Percentiles rank a stretch among this genome's conserved stretches.
Evolutionary conservation across 1,140 invertebrate genomes (phyloP).

Genomic region (Harpegnathos saltator): DNA sequence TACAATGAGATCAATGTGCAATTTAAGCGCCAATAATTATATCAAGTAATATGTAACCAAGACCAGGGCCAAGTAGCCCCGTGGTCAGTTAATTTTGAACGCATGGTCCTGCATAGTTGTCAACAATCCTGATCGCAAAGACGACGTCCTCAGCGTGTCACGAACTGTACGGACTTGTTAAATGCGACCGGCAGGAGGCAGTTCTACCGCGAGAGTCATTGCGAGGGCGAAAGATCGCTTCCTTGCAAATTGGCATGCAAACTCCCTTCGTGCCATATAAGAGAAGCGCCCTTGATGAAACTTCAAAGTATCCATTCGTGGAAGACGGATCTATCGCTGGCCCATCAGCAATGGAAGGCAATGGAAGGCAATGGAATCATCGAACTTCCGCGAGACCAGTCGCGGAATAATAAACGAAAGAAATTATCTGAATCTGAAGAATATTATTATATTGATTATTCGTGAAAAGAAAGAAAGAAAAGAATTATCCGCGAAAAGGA

Average conservation of each 20-base stretch:
- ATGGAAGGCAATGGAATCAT: constrained; percentile 21
- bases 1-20: neutral
- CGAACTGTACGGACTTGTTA: constrained; percentile 25
- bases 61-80: constrained; percentile 66
- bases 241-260: neutral
- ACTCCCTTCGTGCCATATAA: constrained; percentile 34
- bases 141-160: neutral
- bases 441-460: neutral
- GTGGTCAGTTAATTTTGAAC: constrained; percentile 76
- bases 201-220: neutral
- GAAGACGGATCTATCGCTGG: neutral
- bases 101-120: constrained; percentile 68
- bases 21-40: constrained; percentile 4
- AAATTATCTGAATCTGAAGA: neutral
- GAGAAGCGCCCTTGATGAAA: constrained; percentile 17
- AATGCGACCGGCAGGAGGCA: neutral
- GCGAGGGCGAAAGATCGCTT: neutral
- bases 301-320: neutral
- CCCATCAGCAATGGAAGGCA: neutral
- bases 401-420: neutral
- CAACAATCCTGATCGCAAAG: constrained; percentile 31
- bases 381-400: neutral
- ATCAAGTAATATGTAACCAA: constrained; percentile 50
- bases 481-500: neutral
- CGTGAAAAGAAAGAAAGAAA: neutral